A percentile compares a stretch with the other conserved stretches of the same genome.
Evolutionary conservation across 1,140 invertebrate genomes (phyloP).

Genomic region (Palaemon carinicauda): DNA sequence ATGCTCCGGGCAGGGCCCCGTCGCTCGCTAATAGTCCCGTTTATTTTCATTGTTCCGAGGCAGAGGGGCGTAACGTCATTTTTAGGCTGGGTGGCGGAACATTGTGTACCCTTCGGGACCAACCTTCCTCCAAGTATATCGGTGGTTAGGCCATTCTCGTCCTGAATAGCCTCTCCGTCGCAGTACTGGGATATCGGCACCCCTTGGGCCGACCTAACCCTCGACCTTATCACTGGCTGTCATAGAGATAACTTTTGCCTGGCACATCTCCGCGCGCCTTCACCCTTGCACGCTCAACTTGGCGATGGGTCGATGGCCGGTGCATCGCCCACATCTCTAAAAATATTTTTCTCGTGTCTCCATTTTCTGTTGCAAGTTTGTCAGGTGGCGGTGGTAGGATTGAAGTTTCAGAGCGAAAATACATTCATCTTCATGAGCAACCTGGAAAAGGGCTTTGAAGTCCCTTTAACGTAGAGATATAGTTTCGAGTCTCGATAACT

Average conservation of each 20-base stretch:
- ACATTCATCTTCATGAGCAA: neutral
- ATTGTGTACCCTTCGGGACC: neutral
- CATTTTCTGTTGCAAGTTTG: conserved; percentile 22
- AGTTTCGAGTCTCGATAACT: conserved; percentile 14
- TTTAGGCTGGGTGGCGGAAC: conserved; percentile 25
- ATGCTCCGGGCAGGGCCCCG: conserved; percentile 55
- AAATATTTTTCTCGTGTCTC: conserved; percentile 29
- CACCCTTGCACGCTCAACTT: conserved; percentile 37
- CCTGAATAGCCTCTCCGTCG: conserved; percentile 16
- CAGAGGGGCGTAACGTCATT: conserved; percentile 44
- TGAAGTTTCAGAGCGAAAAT: neutral
- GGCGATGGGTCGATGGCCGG: conserved; percentile 20
- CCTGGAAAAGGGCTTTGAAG: neutral
- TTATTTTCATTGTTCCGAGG: conserved; percentile 59
- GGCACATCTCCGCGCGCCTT: conserved; percentile 25
- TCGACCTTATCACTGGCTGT: conserved; percentile 40
- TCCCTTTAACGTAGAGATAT: neutral
- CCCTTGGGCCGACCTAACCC: neutral
- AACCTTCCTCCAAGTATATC: conserved; percentile 7
- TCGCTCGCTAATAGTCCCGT: conserved; percentile 59
- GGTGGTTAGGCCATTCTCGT: conserved; percentile 28
- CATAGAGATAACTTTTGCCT: conserved; percentile 47
- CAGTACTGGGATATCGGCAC: conserved; percentile 52
- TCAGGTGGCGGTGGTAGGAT: neutral
- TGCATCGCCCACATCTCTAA: conserved; percentile 34